phyloP scores from a whole-genome alignment of 1,140 invertebrate genomes.

The Tenebrio molitor region DNA sequence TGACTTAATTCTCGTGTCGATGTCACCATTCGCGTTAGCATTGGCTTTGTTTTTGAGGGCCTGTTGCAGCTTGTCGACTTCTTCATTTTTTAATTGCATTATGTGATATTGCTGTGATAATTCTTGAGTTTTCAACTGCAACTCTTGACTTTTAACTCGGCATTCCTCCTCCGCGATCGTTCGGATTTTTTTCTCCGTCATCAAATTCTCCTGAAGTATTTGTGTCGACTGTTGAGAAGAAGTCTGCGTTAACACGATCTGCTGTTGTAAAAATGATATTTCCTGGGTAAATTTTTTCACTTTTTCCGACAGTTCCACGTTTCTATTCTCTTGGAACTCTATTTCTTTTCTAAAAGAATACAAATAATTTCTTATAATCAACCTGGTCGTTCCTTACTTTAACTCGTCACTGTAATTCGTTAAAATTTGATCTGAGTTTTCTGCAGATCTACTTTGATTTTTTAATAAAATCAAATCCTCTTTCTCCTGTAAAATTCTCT shows the following conservation, averaged over 20 bases:
- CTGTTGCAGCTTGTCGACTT: slow-evolving; percentile 53
- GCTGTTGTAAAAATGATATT: slow-evolving; percentile 65
- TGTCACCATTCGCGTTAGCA: slow-evolving; percentile 66
- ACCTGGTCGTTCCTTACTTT: slow-evolving; percentile 52
- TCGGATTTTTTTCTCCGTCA: slow-evolving; percentile 70
- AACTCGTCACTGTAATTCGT: slow-evolving; percentile 59
- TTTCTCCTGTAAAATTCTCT: slow-evolving; percentile 83
- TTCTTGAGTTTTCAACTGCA: slow-evolving; percentile 66
- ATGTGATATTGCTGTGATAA: slow-evolving; percentile 68
- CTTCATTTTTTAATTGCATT: slow-evolving; percentile 48
- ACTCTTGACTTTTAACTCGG: slow-evolving; percentile 70
- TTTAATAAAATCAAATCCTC: slow-evolving; percentile 76
- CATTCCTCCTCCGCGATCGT: slow-evolving; percentile 74
- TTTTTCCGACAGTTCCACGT: slow-evolving; percentile 71
- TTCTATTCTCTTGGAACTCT: slow-evolving; percentile 74
- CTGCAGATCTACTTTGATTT: slow-evolving; percentile 48
- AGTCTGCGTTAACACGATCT: slow-evolving; percentile 61
- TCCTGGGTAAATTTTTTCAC: slow-evolving; percentile 71
- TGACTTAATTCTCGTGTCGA: slow-evolving; percentile 77
- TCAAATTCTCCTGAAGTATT: slow-evolving; percentile 70
- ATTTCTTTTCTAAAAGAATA: slow-evolving; percentile 70
- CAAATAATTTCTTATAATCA: slow-evolving; percentile 6
- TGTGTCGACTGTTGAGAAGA: slow-evolving; percentile 55
- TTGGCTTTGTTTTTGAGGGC: slow-evolving; percentile 45
- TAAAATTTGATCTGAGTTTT: slow-evolving; percentile 53